Evolutionary conservation across 2,888 invertebrate genomes (phyloP).

Genomic region (Drosophila pseudotakahashii): DNA sequence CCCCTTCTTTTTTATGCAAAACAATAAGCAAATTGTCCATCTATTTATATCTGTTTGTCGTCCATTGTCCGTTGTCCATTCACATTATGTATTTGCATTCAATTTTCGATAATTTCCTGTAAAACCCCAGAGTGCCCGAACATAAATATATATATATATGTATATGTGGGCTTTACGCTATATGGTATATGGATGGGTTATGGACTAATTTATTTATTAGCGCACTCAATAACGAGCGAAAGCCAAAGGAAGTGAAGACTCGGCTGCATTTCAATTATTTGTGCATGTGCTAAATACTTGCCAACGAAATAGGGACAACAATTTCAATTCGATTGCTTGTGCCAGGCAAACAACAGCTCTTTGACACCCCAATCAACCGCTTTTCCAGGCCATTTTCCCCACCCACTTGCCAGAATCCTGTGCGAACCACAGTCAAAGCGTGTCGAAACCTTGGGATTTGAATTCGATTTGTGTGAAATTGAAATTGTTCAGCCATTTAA

Average conservation of each 20-base stretch:
- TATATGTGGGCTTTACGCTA: neutral
- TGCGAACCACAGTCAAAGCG: conserved; percentile 9
- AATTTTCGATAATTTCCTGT: conserved; percentile 57
- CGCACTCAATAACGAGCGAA: conserved; percentile 40
- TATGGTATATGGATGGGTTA: neutral
- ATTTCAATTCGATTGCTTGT: conserved; percentile 30
- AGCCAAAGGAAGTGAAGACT: conserved; percentile 21
- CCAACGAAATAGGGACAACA: conserved; percentile 23
- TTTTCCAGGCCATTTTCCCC: conserved; percentile 4
- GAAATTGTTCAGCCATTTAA: conserved; percentile 8
- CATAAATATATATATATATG: conserved; percentile 3
- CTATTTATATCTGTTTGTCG: conserved; percentile 31
- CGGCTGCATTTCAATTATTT: conserved; percentile 36
- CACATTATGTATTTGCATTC: conserved; percentile 45
- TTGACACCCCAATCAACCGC: conserved; percentile 1
- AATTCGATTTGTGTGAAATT: conserved; percentile 10
- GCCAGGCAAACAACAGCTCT: conserved; percentile 24
- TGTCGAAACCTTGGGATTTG: conserved; percentile 17
- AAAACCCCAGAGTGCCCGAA: conserved; percentile 17
- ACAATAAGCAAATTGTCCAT: conserved; percentile 55
- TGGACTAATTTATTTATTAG: conserved; percentile 60
- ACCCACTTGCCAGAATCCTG: conserved; percentile 1
- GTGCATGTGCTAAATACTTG: conserved; percentile 32
- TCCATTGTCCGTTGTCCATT: conserved; percentile 1
- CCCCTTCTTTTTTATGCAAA: conserved; percentile 35